These are phyloP conservation scores for Heliothis peltigera DNA, from an alignment of 2,888 invertebrate species.

Conservation along the genomic window DNA sequence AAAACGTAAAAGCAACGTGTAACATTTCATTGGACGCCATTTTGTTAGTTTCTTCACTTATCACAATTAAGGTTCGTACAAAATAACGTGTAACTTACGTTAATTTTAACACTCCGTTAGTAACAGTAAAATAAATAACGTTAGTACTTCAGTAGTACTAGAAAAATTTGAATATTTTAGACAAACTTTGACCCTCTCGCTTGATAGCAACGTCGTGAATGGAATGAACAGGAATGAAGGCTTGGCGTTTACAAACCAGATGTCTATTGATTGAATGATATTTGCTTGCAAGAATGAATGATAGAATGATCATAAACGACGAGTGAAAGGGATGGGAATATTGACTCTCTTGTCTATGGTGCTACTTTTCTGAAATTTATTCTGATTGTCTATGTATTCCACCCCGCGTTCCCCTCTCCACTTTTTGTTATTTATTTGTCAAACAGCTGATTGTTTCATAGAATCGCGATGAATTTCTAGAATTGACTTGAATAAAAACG, in stretches of 20 bases:
- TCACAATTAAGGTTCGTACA: background rate
- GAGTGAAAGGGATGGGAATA: background rate
- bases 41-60: slow-evolving; percentile 47
- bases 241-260: background rate
- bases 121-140: background rate
- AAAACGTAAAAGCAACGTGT: slow-evolving; percentile 62
- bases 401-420: slow-evolving; percentile 25
- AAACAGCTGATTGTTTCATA: slow-evolving; percentile 74
- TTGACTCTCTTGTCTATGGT: slow-evolving; percentile 5
- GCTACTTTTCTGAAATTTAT: slow-evolving; percentile 10
- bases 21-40: slow-evolving; percentile 67
- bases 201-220: slow-evolving; percentile 24
- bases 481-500: slow-evolving; percentile 48
- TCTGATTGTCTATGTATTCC: slow-evolving; percentile 29
- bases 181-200: slow-evolving; percentile 9
- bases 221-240: slow-evolving; percentile 31
- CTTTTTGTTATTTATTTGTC: slow-evolving; percentile 64
- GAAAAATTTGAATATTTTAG: background rate
- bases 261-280: slow-evolving; percentile 20
- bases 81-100: slow-evolving; percentile 37
- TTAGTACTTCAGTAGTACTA: slow-evolving; percentile 1
- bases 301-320: slow-evolving; percentile 16
- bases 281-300: background rate
- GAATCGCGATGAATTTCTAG: slow-evolving; percentile 60
- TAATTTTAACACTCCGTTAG: slow-evolving; percentile 17